These are phyloP conservation scores for Chionodraco myersi DNA, from an alignment of 2,113 vertebrate species.

Conservation along the genomic window DNA sequence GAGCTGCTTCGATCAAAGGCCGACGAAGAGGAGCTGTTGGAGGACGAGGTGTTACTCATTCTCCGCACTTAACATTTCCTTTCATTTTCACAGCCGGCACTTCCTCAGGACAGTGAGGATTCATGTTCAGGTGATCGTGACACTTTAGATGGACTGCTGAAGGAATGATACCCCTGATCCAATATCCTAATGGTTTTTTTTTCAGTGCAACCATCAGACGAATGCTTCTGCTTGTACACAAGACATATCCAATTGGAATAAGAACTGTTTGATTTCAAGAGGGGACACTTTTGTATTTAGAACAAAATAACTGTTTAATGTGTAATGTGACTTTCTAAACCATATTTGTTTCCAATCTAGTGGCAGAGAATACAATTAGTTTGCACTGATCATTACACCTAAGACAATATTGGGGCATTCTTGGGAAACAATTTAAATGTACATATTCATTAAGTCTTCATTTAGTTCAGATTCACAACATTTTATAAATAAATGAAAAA, in stretches of 20 bases:
- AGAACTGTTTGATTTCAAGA: neutral
- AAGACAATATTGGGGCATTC: no score
- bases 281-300: neutral
- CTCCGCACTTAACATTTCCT: constrained; percentile 19
- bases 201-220: neutral
- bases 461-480: no score
- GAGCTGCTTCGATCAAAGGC: constrained; percentile 34
- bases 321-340: no score
- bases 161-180: neutral
- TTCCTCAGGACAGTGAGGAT: neutral
- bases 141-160: neutral
- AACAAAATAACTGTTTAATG: no score
- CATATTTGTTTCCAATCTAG: no score
- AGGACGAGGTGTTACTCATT: constrained; percentile 18
- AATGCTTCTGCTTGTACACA: neutral
- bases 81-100: neutral
- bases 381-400: no score
- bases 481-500: no score
- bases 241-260: neutral
- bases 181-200: neutral
- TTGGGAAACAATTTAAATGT: no score
- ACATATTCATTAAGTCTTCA: no score
- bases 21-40: constrained; percentile 42
- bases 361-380: no score
- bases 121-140: neutral